Conservation (phyloP, 1,140 invertebrate species). For the Cotesia glomerata region DNA sequence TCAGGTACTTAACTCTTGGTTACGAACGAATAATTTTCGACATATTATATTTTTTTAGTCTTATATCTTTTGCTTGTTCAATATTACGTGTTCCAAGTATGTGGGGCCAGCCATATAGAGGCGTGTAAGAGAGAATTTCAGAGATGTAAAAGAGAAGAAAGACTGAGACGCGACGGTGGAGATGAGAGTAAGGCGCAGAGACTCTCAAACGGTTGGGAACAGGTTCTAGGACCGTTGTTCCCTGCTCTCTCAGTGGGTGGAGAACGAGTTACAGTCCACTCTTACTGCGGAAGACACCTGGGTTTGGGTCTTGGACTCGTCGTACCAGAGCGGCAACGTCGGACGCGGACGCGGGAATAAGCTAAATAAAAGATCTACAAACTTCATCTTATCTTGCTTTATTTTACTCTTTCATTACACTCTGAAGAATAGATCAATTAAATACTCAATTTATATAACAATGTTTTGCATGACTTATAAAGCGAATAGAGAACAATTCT, state of each 20-base stretch:
- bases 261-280: slow-evolving; percentile 30
- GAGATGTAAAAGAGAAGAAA: slow-evolving; percentile 20
- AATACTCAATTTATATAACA: background rate
- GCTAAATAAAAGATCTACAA: background rate
- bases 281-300: slow-evolving; percentile 27
- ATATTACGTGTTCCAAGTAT: slow-evolving; percentile 12
- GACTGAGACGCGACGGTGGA: slow-evolving; percentile 13
- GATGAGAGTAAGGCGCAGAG: slow-evolving; percentile 19
- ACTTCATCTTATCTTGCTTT: background rate
- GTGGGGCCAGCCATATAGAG: slow-evolving; percentile 5
- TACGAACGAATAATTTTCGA: slow-evolving; percentile 20
- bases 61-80: background rate
- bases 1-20: background rate
- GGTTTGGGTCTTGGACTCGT: slow-evolving; percentile 19
- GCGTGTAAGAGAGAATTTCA: background rate
- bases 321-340: slow-evolving; percentile 24
- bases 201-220: slow-evolving; percentile 31
- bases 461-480: background rate
- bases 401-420: slow-evolving; percentile 6
- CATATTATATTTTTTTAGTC: background rate
- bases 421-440: background rate
- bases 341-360: slow-evolving; percentile 22
- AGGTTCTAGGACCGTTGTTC: slow-evolving; percentile 33
- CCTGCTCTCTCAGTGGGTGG: slow-evolving; percentile 27
- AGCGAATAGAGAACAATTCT: too few relatives aligned